Evolutionary conservation across 2,888 invertebrate genomes (phyloP).

Genomic region (Phortica magna): DNA sequence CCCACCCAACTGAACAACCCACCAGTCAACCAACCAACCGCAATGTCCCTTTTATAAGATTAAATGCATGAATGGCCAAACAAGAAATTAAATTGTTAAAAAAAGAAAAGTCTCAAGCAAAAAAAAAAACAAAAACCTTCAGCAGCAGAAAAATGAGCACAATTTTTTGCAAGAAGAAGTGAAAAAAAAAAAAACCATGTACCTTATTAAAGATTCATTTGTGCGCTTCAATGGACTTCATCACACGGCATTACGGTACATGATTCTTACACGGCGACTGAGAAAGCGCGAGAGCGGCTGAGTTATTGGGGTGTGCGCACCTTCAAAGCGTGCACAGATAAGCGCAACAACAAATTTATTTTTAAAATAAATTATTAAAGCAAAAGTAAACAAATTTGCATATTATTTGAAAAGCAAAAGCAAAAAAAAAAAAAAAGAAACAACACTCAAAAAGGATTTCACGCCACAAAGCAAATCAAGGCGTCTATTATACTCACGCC

Average conservation of each 20-base stretch:
- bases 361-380: slow-evolving; percentile 65
- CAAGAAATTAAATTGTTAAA: slow-evolving; percentile 8
- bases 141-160: slow-evolving; percentile 30
- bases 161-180: neutral
- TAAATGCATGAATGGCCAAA: neutral
- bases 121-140: slow-evolving; percentile 44
- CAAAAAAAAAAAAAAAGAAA: slow-evolving; percentile 52
- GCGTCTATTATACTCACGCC: slow-evolving; percentile 50
- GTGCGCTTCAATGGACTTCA: slow-evolving; percentile 10
- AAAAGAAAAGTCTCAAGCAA: slow-evolving; percentile 46
- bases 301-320: no score
- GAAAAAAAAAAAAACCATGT: slow-evolving; percentile 26
- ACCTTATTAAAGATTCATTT: slow-evolving; percentile 28
- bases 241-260: neutral
- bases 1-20: slow-evolving; percentile 46
- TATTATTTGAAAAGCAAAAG: slow-evolving; percentile 55
- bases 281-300: no score
- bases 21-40: slow-evolving; percentile 48
- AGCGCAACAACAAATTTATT: slow-evolving; percentile 59
- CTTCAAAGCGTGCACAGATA: neutral
- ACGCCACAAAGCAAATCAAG: slow-evolving; percentile 71
- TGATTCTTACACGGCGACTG: neutral
- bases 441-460: slow-evolving; percentile 61
- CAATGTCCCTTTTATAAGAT: neutral
- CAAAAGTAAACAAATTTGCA: slow-evolving; percentile 70